Percentiles rank a stretch among this genome's conserved stretches.
These are phyloP conservation scores for Sparidentex hasta DNA, from an alignment of 2,797 vertebrate genomes.

Conservation along the genomic window DNA sequence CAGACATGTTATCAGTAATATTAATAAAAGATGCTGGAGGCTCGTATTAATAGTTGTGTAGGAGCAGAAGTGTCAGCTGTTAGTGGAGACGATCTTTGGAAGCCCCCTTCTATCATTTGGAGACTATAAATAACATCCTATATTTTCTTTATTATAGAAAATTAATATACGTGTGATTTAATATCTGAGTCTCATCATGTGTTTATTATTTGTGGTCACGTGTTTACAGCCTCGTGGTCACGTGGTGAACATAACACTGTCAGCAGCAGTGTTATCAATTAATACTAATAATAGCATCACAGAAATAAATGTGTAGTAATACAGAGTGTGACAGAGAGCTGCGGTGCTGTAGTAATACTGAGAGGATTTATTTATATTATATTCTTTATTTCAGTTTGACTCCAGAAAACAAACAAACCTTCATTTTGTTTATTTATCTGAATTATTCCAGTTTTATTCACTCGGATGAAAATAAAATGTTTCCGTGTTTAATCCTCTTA, in stretches of 20 bases:
- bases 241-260: background rate
- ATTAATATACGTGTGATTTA: no score
- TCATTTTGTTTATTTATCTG: background rate
- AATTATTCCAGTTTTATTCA: background rate
- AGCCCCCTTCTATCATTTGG: background rate
- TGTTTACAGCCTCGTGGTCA: constrained; percentile 15
- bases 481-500: background rate
- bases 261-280: constrained; percentile 2
- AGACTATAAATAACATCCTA: background rate
- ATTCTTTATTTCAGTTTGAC: background rate
- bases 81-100: no score
- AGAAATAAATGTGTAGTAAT: no score
- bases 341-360: background rate
- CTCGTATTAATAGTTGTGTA: no score
- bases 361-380: no score
- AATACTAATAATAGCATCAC: background rate
- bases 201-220: constrained; percentile 24
- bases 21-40: no score
- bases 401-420: no score
- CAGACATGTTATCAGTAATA: no score
- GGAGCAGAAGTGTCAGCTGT: no score
- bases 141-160: background rate
- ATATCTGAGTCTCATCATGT: background rate
- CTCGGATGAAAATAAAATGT: background rate
- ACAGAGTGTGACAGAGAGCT: background rate